These are phyloP conservation scores for Leptodactylus fallax DNA, from an alignment of 2,797 vertebrate genomes.

Conservation along the genomic window DNA sequence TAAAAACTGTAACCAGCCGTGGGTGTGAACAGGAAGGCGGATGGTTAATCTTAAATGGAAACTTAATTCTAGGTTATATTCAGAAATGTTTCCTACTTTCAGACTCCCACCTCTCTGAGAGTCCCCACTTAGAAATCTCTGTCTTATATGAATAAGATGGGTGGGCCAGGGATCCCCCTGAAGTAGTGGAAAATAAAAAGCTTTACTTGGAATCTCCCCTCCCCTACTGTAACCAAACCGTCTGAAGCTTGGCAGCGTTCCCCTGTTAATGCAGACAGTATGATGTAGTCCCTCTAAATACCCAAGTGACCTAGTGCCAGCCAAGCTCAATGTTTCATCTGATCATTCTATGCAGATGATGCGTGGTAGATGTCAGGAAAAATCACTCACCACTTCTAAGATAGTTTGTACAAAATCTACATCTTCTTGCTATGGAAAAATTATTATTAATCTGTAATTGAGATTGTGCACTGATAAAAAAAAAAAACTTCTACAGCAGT, in stretches of 20 bases:
- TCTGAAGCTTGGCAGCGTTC: slow-evolving; percentile 13
- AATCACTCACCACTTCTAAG: neutral
- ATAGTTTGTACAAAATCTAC: neutral
- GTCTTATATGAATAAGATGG: slow-evolving; percentile 52
- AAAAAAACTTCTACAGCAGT: too few species aligned
- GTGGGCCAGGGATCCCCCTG: slow-evolving; percentile 58
- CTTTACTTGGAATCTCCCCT: slow-evolving; percentile 54
- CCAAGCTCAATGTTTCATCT: neutral
- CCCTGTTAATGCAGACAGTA: neutral
- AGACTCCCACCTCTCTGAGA: slow-evolving; percentile 43
- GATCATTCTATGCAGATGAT: slow-evolving; percentile 1
- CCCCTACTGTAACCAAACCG: slow-evolving; percentile 36
- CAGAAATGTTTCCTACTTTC: slow-evolving; percentile 52
- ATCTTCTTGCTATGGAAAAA: neutral
- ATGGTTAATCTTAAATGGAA: slow-evolving; percentile 47
- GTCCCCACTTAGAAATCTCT: slow-evolving; percentile 39
- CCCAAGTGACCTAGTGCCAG: neutral
- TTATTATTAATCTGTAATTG: neutral
- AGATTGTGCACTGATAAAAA: too few species aligned
- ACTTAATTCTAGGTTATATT: slow-evolving; percentile 44
- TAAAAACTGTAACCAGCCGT: slow-evolving; percentile 41
- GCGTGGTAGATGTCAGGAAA: neutral
- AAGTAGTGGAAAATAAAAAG: slow-evolving; percentile 40
- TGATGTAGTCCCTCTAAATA: slow-evolving; percentile 48
- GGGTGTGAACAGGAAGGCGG: slow-evolving; percentile 38